Base-by-base conservation (phyloP, 2,888 invertebrate species). In the Netelia fuscicornis region DNA sequence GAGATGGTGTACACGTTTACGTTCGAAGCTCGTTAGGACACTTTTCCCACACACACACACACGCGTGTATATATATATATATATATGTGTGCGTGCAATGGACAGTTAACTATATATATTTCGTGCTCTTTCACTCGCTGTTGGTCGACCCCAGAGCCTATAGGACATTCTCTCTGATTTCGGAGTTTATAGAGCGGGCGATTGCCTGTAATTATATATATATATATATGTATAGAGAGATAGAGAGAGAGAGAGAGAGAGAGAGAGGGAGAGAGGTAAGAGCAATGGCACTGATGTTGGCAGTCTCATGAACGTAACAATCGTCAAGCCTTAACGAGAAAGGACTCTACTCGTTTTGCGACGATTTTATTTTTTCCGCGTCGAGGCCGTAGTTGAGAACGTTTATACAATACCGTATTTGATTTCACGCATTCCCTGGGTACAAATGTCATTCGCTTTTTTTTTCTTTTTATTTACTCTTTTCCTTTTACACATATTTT, bases 291-390 rank as follows among this genome's bases (percentile, higher is more conserved):
- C 48, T 13, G 77, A 77, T 77, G 78, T 80, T 30, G 48, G 62
- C 74, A 58, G 56, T 72, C 48, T 30, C 67, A 13, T 37, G 42
- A 62, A 77, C 56, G 58, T 77, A 67, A 82, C 76, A 71, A 78
- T 83, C 67, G 48, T 72, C 58, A 76, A 72, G 67, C 82, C 82
- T 77, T 77, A 72, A 82, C 77, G 77, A 77, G 82, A 72, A 72
- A 64, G 52, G 76, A 81, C 75, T 54, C 70, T 11, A 64, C 65
- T 77, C 70, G 54, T 76, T 81, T 75, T 81, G 30, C 20, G 10
- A 52, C 68, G 25, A 13, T 67, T n/a, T 67, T 58, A 42, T 52
- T 68, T 67, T 76, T 52, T 75, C 20, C 54, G n/a, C 68, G 3
- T 68, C 2, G 37, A 62, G 37, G 0, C 60, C 13, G 8, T 62